These are phyloP conservation scores for Drosophila serrata DNA, from an alignment of 1,140 invertebrate species.

Conservation along the genomic window DNA sequence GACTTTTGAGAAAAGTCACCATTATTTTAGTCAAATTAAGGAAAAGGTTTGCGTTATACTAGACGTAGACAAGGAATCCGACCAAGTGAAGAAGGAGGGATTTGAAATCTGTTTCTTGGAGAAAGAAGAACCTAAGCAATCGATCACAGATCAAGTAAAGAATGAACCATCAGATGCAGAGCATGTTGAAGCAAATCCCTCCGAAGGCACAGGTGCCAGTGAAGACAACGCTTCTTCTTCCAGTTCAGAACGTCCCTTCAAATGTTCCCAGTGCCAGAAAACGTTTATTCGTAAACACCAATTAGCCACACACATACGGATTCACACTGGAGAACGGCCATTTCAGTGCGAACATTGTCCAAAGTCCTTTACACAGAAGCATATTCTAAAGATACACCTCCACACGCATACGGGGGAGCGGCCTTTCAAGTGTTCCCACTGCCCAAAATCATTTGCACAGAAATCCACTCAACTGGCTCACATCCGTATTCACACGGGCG, in stretches of 20 bases:
- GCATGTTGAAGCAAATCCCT: neutral
- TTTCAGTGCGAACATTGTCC: neutral
- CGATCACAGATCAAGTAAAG: neutral
- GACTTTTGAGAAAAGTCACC: neutral
- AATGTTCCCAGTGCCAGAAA: neutral
- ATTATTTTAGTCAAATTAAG: neutral
- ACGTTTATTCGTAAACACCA: neutral
- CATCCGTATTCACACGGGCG: neutral
- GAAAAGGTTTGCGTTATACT: neutral
- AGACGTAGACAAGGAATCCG: neutral
- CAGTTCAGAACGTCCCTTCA: neutral
- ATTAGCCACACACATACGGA: neutral
- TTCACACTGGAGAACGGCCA: slow-evolving; percentile 1
- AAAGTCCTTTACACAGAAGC: neutral
- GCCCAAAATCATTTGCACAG: neutral
- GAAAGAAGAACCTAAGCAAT: neutral
- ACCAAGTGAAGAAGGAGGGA: neutral
- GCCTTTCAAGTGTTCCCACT: neutral
- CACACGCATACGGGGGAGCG: neutral
- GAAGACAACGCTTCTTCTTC: neutral
- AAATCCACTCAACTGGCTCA: neutral
- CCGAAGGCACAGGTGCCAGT: neutral
- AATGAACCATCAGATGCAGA: neutral
- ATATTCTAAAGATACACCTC: neutral
- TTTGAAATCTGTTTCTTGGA: neutral